Percentiles rank a stretch among this genome's conserved stretches.
Evolutionary conservation across 1,140 invertebrate species (phyloP).

Genomic region (Lanistes nyassanus): DNA sequence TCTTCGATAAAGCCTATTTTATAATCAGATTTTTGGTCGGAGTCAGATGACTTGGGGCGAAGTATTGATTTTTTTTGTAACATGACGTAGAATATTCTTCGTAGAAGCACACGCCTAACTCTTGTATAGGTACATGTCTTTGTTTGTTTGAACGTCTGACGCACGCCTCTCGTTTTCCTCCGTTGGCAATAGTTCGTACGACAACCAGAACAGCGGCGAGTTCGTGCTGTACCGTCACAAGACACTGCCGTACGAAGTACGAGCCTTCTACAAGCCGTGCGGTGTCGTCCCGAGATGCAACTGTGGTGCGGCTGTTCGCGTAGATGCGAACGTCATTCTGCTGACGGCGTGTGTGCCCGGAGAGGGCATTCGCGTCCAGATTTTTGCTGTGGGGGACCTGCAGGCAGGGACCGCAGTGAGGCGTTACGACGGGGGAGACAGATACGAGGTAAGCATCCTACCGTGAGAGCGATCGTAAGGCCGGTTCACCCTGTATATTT

Average conservation of each 20-base stretch:
- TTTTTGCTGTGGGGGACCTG: conserved; percentile 39
- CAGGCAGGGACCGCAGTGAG: conserved; percentile 27
- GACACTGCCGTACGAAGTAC: conserved; percentile 39
- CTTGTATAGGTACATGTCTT: too few species aligned
- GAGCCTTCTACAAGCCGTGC: conserved; percentile 30
- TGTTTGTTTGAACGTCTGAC: too few species aligned
- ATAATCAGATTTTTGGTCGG: too few species aligned
- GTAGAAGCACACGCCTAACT: too few species aligned
- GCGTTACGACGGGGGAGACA: conserved; percentile 38
- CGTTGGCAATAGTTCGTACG: conserved; percentile 41
- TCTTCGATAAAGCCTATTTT: too few species aligned
- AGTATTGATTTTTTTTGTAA: too few species aligned
- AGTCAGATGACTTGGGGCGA: too few species aligned
- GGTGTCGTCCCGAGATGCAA: conserved; percentile 41
- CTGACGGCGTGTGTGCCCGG: conserved; percentile 31
- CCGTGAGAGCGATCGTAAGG: too few species aligned
- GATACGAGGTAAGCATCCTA: conserved; percentile 36
- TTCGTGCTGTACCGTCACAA: conserved; percentile 53
- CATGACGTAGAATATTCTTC: too few species aligned
- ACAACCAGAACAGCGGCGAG: conserved; percentile 50
- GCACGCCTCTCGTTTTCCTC: too few species aligned
- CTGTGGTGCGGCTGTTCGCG: conserved; percentile 51
- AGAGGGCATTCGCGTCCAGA: conserved; percentile 29
- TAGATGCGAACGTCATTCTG: conserved; percentile 53
- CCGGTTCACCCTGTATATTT: too few species aligned